Evolutionary conservation across 2,113 vertebrate genomes (phyloP).

Genomic region (Actinemys pallida): DNA sequence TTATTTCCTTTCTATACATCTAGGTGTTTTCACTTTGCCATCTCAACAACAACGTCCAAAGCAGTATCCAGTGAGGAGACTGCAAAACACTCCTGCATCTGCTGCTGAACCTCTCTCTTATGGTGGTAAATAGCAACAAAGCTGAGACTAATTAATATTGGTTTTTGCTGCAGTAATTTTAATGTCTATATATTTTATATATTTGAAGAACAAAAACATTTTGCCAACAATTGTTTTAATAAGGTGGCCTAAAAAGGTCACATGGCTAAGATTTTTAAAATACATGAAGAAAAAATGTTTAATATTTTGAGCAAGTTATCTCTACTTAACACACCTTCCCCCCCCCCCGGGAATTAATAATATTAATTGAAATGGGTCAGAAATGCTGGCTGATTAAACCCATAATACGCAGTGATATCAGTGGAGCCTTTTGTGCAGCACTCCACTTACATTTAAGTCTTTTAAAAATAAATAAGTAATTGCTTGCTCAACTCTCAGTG

Average conservation of each 20-base stretch:
- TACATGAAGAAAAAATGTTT: neutral
- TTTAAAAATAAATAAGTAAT: neutral
- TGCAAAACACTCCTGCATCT: neutral
- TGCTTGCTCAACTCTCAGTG: neutral
- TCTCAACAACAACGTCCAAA: neutral
- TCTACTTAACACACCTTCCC: neutral
- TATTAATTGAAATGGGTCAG: slow-evolving; percentile 1
- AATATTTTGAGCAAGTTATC: neutral
- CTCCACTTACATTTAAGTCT: neutral
- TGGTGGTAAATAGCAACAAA: neutral
- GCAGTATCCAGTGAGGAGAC: neutral
- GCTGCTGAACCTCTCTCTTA: neutral
- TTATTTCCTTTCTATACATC: neutral
- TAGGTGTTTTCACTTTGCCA: neutral
- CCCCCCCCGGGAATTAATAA: neutral
- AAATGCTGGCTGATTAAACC: neutral
- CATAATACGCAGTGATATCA: rapidly evolving
- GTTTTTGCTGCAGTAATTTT: slow-evolving; percentile 27
- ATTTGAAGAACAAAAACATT: slow-evolving; percentile 4
- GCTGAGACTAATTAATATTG: slow-evolving; percentile 1
- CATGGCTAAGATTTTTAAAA: neutral
- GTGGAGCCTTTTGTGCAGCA: rapidly evolving
- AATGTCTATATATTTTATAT: neutral
- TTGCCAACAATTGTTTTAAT: neutral
- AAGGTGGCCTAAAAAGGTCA: neutral